Conservation (phyloP, 2,113 vertebrate genomes). For the Barbus barbus region DNA sequence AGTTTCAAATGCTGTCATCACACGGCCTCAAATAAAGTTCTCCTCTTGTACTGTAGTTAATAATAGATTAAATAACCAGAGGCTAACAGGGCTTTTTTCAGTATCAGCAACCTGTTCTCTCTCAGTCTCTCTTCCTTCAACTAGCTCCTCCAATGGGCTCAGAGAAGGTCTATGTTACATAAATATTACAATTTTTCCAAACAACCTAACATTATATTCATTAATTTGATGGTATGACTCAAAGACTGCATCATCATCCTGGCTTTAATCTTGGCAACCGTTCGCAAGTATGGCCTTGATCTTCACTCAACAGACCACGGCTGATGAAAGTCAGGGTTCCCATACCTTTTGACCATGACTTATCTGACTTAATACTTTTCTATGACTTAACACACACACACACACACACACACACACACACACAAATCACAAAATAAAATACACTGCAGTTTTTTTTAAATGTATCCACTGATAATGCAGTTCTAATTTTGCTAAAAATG, state of each 20-base stretch:
- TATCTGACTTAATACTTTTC: too few species aligned
- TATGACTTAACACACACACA: too few species aligned
- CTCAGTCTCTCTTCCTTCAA: background rate
- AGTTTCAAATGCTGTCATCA: constrained; percentile 39
- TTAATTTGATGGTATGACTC: background rate
- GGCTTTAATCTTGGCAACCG: background rate
- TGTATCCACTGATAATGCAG: too few species aligned
- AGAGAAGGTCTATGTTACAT: background rate
- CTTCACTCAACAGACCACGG: background rate
- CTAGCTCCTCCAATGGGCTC: background rate
- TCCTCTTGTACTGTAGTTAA: constrained; percentile 19
- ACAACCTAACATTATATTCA: background rate
- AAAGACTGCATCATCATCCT: background rate
- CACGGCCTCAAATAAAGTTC: constrained; percentile 15
- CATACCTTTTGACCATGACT: background rate
- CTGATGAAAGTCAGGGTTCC: background rate
- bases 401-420: too few species aligned
- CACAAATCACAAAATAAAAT: too few species aligned
- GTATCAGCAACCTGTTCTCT: background rate
- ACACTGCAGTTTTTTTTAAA: too few species aligned
- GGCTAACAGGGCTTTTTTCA: constrained; percentile 33
- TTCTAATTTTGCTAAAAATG: too few species aligned
- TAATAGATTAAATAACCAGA: constrained; percentile 37
- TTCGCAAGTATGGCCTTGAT: background rate
- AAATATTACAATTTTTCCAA: background rate